phyloP scores from a whole-genome alignment of 2,888 invertebrate genomes.

The Pristionchus maxplancki region DNA sequence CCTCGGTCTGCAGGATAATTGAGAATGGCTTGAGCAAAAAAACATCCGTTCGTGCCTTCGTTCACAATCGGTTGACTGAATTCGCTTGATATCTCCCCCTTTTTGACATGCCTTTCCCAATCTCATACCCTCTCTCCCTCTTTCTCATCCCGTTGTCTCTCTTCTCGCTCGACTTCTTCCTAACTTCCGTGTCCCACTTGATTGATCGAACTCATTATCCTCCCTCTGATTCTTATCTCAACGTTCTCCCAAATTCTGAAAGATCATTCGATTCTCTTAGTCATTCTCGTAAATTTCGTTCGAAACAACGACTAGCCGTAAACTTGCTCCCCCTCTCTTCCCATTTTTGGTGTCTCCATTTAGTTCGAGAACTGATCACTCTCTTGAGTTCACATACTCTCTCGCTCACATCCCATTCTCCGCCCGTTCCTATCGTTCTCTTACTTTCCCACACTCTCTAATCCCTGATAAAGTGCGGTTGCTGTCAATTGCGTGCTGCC shows the following conservation, averaged over 20 bases:
- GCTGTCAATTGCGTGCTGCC: slow-evolving; percentile 9
- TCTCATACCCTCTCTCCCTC: slow-evolving; percentile 3
- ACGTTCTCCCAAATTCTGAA: not conserved
- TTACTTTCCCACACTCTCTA: not conserved
- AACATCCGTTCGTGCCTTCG: not conserved
- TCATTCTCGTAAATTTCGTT: slow-evolving; percentile 37
- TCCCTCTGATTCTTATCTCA: not conserved
- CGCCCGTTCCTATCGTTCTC: not conserved
- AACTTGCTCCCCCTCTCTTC: slow-evolving; percentile 16
- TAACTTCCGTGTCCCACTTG: not conserved
- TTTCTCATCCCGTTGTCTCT: not conserved
- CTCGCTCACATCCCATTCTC: not conserved
- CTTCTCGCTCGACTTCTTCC: not conserved
- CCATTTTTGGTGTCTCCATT: slow-evolving; percentile 27
- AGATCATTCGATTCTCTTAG: not conserved
- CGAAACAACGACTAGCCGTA: slow-evolving; percentile 42
- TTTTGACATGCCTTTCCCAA: not conserved
- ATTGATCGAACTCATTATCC: slow-evolving; percentile 24
- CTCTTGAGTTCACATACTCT: not conserved
- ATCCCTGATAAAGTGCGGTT: slow-evolving; percentile 25
- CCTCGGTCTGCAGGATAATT: not conserved
- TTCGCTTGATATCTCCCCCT: not conserved
- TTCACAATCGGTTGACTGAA: not conserved
- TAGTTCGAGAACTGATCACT: slow-evolving; percentile 7
- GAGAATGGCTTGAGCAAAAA: not conserved